These are phyloP conservation scores for Xiphophorus couchianus DNA, from an alignment of 2,113 vertebrate genomes.

Conservation along the genomic window DNA sequence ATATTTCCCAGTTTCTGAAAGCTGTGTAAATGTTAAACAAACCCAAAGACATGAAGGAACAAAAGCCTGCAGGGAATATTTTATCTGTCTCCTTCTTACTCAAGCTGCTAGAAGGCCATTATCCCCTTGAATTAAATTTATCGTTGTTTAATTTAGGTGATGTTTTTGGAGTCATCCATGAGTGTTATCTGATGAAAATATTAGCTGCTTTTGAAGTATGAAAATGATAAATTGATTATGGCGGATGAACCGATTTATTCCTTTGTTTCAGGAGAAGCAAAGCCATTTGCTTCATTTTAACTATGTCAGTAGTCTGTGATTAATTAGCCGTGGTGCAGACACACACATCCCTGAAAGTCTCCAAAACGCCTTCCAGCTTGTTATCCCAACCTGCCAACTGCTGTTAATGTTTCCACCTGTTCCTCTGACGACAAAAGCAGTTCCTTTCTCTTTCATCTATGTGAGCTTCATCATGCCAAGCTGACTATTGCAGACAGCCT, in stretches of 20 bases:
- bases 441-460: constrained; percentile 46
- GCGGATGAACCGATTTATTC: constrained; percentile 46
- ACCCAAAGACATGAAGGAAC: constrained; percentile 51
- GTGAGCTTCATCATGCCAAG: constrained; percentile 36
- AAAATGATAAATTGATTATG: constrained; percentile 72
- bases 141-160: constrained; percentile 58
- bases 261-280: constrained; percentile 51
- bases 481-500: constrained; percentile 14
- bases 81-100: constrained; percentile 28
- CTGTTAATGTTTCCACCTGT: constrained; percentile 73
- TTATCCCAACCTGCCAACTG: constrained; percentile 68
- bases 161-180: constrained; percentile 56
- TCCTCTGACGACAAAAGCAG: constrained; percentile 51
- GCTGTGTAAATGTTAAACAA: constrained; percentile 51
- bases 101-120: constrained; percentile 55
- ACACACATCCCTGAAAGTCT: constrained; percentile 38
- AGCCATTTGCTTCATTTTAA: constrained; percentile 45
- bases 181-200: constrained; percentile 60
- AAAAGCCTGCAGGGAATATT: constrained; percentile 28
- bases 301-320: constrained; percentile 62
- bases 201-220: constrained; percentile 71
- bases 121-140: constrained; percentile 39
- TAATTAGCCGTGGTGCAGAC: constrained; percentile 55
- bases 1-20: constrained; percentile 21
- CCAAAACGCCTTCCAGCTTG: constrained; percentile 55